Evolutionary conservation across 2,888 invertebrate genomes (phyloP).

Genomic region (Sisyra terminalis): DNA sequence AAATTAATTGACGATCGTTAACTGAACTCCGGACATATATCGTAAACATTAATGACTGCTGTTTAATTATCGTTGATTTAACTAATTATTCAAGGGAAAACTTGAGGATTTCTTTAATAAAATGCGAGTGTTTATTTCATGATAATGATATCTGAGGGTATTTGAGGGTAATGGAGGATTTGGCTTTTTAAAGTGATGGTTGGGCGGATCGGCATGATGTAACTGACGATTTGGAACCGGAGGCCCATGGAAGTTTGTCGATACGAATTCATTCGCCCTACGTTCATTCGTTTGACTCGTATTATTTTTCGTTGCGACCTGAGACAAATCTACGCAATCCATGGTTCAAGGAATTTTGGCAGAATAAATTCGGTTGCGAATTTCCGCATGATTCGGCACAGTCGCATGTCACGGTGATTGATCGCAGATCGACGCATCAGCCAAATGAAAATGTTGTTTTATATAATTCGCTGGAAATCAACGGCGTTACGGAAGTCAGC

Average conservation of each 20-base stretch:
- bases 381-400: conserved; percentile 15
- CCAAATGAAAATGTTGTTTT: too few relatives aligned
- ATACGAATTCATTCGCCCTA: conserved; percentile 60
- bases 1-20: too few relatives aligned
- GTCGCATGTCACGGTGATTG: too few relatives aligned
- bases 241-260: conserved; percentile 54
- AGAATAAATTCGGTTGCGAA: conserved; percentile 47
- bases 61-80: too few relatives aligned
- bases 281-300: conserved; percentile 42
- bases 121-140: not conserved
- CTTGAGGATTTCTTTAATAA: too few relatives aligned
- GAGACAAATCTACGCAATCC: conserved; percentile 49
- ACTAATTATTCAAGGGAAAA: too few relatives aligned
- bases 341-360: conserved; percentile 65
- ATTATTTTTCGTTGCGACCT: conserved; percentile 49
- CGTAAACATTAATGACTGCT: too few relatives aligned
- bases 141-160: not conserved
- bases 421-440: too few relatives aligned
- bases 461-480: too few relatives aligned
- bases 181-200: conserved; percentile 39
- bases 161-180: not conserved
- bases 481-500: too few relatives aligned
- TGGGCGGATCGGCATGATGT: conserved; percentile 64
- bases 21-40: too few relatives aligned
- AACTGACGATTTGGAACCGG: conserved; percentile 43